Percentiles rank a stretch among this genome's conserved stretches.
Conservation (phyloP, 2,888 invertebrate species). For the Ochlodes sylvanus region DNA sequence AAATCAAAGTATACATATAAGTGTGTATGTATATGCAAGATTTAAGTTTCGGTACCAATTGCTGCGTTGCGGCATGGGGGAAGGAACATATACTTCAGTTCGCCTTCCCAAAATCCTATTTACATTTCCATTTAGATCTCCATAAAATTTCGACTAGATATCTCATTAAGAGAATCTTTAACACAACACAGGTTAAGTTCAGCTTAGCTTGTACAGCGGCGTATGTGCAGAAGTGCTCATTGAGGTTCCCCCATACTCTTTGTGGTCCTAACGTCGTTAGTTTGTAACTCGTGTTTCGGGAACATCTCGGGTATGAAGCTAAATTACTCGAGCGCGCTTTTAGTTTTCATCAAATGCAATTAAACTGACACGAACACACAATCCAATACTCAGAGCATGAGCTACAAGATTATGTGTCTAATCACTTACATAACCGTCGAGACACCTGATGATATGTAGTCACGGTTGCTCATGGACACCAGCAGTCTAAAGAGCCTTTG, state of each 20-base stretch:
- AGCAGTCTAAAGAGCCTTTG: too few species aligned
- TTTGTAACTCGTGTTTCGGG: slow-evolving; percentile 21
- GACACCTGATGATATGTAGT: too few species aligned
- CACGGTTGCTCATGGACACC: too few species aligned
- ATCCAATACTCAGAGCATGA: too few species aligned
- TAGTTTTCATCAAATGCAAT: neutral
- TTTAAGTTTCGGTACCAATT: too few species aligned
- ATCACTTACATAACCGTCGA: too few species aligned
- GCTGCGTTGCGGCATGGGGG: too few species aligned
- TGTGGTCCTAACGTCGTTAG: slow-evolving; percentile 17
- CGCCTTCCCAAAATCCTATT: too few species aligned
- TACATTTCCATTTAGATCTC: neutral
- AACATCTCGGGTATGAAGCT: neutral
- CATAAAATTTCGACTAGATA: slow-evolving; percentile 11
- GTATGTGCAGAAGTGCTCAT: slow-evolving; percentile 17
- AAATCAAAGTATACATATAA: too few species aligned
- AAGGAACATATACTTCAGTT: too few species aligned
- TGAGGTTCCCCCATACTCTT: slow-evolving; percentile 18
- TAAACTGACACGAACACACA: neutral
- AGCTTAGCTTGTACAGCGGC: slow-evolving; percentile 11
- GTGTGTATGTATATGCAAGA: too few species aligned
- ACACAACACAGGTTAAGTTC: neutral
- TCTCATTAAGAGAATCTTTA: slow-evolving; percentile 17
- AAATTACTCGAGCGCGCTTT: slow-evolving; percentile 6
- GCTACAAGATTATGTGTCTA: too few species aligned